These are phyloP conservation scores for Neelides sp. DNA, from an alignment of 1,140 invertebrate species.

Conservation along the genomic window DNA sequence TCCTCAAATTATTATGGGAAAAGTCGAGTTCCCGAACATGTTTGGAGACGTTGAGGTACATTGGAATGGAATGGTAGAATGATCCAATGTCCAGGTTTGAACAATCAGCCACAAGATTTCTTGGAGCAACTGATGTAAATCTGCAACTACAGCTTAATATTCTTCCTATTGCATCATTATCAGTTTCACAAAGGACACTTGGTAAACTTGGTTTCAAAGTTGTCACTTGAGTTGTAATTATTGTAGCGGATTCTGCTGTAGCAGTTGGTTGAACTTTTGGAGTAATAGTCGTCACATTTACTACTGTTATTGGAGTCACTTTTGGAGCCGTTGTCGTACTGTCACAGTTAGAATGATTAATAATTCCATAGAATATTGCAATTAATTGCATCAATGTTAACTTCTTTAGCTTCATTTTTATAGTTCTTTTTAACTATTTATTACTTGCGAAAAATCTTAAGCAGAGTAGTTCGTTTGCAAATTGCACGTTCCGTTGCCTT, in stretches of 20 bases:
- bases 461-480: no score
- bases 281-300: neutral
- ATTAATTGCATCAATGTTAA: no score
- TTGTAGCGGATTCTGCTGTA: neutral
- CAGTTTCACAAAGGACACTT: slow-evolving; percentile 19
- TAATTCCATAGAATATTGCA: no score
- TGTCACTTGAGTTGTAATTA: neutral
- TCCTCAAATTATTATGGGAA: slow-evolving; percentile 10
- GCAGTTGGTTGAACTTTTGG: neutral
- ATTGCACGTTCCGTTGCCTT: no score
- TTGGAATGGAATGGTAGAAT: slow-evolving; percentile 9
- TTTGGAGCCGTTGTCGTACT: neutral
- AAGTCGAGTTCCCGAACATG: slow-evolving; percentile 19
- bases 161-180: slow-evolving; percentile 22
- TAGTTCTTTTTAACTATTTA: no score
- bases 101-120: slow-evolving; percentile 15
- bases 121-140: neutral
- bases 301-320: neutral
- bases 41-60: slow-evolving; percentile 21
- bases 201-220: no score
- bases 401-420: no score
- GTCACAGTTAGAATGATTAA: neutral
- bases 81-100: slow-evolving; percentile 9
- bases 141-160: slow-evolving; percentile 24
- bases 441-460: no score